Conservation (phyloP, 2,888 invertebrate genomes). For the Trichogramma evanescens region DNA sequence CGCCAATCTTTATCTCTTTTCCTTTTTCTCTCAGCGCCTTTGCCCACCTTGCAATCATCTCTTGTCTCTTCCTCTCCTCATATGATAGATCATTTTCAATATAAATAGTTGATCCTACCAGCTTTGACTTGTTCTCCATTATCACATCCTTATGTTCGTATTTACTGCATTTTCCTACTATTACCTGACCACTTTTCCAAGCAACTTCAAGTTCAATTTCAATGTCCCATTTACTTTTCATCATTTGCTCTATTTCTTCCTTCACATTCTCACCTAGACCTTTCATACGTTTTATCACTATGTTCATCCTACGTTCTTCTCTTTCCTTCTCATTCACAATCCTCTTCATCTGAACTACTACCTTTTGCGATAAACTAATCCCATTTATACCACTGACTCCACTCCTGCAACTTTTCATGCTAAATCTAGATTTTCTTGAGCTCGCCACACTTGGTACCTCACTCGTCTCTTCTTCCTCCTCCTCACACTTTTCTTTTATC, state of each 20-base stretch:
- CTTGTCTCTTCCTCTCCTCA: neutral
- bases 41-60: neutral
- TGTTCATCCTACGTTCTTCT: neutral
- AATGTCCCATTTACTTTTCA: neutral
- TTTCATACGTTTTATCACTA: no score
- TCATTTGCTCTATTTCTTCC: neutral
- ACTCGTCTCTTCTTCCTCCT: neutral
- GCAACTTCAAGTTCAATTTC: neutral
- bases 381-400: neutral
- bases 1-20: neutral
- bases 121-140: neutral
- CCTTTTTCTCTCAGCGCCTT: neutral
- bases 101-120: neutral
- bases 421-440: neutral
- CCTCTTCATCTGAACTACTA: neutral
- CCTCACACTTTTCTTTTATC: neutral
- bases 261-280: neutral
- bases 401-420: neutral
- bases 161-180: neutral
- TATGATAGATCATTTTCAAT: neutral
- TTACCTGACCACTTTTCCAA: neutral
- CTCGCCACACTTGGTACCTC: neutral
- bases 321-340: neutral
- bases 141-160: neutral
- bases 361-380: fast-evolving